Evolutionary conservation across 35 echinoderm and acorn worm genomes (phyloP).

Genomic region (Nesometra sesokonis): DNA sequence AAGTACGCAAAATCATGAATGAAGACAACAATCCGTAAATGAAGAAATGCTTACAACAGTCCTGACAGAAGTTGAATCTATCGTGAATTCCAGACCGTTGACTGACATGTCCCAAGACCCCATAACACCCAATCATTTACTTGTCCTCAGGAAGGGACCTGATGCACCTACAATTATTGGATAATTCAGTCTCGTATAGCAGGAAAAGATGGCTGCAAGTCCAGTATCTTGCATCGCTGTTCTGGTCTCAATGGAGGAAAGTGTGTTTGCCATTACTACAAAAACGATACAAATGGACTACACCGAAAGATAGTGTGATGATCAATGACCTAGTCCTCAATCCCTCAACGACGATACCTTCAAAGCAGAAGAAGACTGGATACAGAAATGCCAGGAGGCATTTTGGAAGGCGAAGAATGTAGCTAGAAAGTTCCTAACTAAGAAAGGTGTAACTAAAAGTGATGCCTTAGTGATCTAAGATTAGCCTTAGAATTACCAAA

Average conservation of each 20-base stretch:
- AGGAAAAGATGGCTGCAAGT: slow-evolving; percentile 11
- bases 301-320: background rate
- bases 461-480: too few relatives aligned
- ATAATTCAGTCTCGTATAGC: background rate
- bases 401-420: background rate
- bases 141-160: background rate
- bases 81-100: slow-evolving; percentile 16
- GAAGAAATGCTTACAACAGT: too few relatives aligned
- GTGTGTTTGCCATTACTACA: slow-evolving; percentile 26
- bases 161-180: background rate
- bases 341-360: background rate
- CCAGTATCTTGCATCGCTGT: slow-evolving; percentile 23
- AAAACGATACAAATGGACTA: too few relatives aligned
- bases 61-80: background rate
- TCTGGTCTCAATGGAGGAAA: slow-evolving; percentile 2
- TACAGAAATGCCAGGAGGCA: background rate
- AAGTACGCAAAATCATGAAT: background rate
- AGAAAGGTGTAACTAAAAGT: background rate
- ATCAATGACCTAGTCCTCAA: background rate
- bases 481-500: slow-evolving; percentile 8
- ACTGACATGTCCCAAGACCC: background rate
- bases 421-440: background rate
- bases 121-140: slow-evolving; percentile 8
- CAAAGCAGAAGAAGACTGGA: background rate
- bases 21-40: too few relatives aligned